Conservation (phyloP, 2,888 invertebrate species). For the Atrina japonica region DNA sequence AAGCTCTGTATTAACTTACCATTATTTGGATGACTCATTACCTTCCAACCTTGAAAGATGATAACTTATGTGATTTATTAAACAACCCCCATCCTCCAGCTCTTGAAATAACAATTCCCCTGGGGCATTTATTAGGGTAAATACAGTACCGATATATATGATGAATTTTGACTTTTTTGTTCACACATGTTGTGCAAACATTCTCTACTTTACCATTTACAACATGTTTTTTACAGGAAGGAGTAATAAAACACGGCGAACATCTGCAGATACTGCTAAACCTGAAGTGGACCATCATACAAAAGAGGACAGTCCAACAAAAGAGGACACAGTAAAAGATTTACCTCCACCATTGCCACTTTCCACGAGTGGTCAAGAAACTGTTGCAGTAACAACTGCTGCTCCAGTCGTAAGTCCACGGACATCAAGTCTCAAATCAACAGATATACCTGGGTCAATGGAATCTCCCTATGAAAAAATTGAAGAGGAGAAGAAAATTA, state of each 20-base stretch:
- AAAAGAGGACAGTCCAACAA: background rate
- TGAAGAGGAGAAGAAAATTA: slow-evolving; percentile 54
- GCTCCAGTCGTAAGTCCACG: background rate
- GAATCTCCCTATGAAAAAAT: background rate
- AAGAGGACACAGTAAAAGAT: background rate
- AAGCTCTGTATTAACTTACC: no score
- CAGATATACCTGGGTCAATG: slow-evolving; percentile 4
- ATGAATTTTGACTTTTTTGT: no score
- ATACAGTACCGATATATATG: no score
- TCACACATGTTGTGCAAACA: no score
- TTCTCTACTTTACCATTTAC: no score
- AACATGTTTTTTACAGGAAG: slow-evolving; percentile 4
- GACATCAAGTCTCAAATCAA: background rate
- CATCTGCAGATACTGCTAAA: slow-evolving; percentile 10
- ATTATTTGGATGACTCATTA: no score
- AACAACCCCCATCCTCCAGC: no score
- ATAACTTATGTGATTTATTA: no score
- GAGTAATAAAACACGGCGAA: slow-evolving; percentile 1
- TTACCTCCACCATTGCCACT: slow-evolving; percentile 26
- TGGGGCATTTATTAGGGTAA: no score
- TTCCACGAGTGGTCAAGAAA: background rate
- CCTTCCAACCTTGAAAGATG: no score
- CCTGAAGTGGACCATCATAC: background rate
- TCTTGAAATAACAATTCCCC: no score
- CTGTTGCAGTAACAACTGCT: no score